Evolutionary conservation across 2,888 invertebrate genomes (phyloP), one percentile per base, ranked within the genome.

Genomic region (Eueremaeus valkanovi): DNA sequence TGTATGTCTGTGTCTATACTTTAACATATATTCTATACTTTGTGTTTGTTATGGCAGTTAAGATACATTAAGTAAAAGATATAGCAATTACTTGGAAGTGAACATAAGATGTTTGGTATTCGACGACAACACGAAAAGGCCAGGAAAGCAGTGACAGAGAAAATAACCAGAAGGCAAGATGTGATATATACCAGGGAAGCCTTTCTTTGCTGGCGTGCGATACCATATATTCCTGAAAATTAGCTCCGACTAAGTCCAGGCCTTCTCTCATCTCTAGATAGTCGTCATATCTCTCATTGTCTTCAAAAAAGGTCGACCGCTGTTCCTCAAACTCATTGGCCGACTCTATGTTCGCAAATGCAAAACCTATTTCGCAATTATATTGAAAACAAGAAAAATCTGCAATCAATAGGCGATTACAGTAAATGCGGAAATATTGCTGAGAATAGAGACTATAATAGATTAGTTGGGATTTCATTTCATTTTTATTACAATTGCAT

Each of bases 251-350:
- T 27, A 92, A 85, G 81, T 92, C 92, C 78, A 92, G 85, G 0
- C 92, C 91, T 82, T 92, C 92, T 1, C 89, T 85, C 87, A 91
- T 91, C 84, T 92, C 92, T 90, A 92, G 90, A 83, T 92, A 92
- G 83, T 92, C 92, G 81, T 92, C 92, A 76, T 89, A 87, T 29
- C 90, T 85, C 82, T 92, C 92, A 83, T 92, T 90, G 79, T 90
- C 90, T 75, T 90, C 89, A 81, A 87, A 92, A 83, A 92, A 92
- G 80, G 89, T 85, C 21, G 89, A 88, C 77, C 92, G 85, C 82
- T 92, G 91, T 78, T 91, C 91, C 83, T 92, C 92, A 81, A 92
- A 92, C 83, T 92, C 92, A 82, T 87, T 83, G 45, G 91, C 90
- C 6, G 91, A 90, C 79, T 90, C 89, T 78, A 89, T 87, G 81